Evolutionary conservation across 2,797 vertebrate species (phyloP).

Genomic region (Gorsachius magnificus): DNA sequence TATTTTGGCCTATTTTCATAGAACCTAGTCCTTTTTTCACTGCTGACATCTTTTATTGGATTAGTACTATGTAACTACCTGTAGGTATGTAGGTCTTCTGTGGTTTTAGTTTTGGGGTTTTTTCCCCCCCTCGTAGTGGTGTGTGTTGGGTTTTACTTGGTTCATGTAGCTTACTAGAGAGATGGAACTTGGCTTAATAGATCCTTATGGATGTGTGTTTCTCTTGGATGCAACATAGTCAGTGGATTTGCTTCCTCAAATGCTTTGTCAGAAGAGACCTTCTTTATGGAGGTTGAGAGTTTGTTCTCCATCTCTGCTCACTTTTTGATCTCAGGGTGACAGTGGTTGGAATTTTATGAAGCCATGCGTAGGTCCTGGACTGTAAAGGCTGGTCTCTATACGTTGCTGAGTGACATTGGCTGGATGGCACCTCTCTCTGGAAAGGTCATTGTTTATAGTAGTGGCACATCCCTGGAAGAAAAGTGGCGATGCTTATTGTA

Average conservation of each 20-base stretch:
- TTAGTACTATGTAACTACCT: not conserved
- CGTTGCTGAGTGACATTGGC: not conserved
- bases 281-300: not conserved
- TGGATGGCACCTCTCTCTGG: not conserved
- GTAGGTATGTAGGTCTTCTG: not conserved
- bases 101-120: accelerated
- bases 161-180: not conserved
- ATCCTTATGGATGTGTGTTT: not conserved
- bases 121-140: not conserved
- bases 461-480: not conserved
- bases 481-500: not conserved
- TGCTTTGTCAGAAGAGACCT: not conserved
- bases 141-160: not conserved
- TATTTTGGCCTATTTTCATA: not conserved
- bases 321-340: not conserved
- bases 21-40: not conserved
- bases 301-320: not conserved
- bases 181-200: not conserved
- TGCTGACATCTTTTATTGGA: not conserved
- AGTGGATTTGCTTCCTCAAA: not conserved
- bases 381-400: not conserved
- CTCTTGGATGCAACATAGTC: accelerated
- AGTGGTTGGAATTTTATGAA: not conserved
- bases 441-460: not conserved
- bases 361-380: not conserved